Percentiles rank a stretch among this genome's conserved stretches.
Evolutionary conservation across 1,140 invertebrate species (phyloP).

Genomic region (Conopomorpha cramerella): DNA sequence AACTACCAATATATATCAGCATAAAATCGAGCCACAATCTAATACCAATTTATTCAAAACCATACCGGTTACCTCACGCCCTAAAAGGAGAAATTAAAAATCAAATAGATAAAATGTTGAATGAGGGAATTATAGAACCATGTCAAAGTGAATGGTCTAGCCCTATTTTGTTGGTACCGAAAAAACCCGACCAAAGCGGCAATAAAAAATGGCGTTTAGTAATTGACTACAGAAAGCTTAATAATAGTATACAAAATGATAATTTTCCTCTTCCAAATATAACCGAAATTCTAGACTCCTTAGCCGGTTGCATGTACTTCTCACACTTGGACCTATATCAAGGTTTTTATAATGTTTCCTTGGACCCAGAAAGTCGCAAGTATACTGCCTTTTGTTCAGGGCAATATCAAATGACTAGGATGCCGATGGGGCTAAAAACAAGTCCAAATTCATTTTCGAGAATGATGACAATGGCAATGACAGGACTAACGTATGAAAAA

Average conservation of each 20-base stretch:
- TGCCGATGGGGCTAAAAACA: slow-evolving; percentile 34
- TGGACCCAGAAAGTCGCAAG: slow-evolving; percentile 18
- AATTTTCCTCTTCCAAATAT: slow-evolving; percentile 16
- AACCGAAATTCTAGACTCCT: slow-evolving; percentile 11
- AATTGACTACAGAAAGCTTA: slow-evolving; percentile 9
- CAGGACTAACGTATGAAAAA: slow-evolving; percentile 9
- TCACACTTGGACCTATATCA: slow-evolving; percentile 46
- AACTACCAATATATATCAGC: slow-evolving; percentile 9
- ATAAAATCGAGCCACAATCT: slow-evolving; percentile 9
- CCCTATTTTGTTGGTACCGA: slow-evolving; percentile 15
- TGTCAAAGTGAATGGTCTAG: slow-evolving; percentile 13
- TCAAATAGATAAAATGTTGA: slow-evolving; percentile 9
- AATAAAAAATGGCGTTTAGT: slow-evolving; percentile 13
- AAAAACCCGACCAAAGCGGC: slow-evolving; percentile 12
- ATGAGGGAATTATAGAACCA: slow-evolving; percentile 14
- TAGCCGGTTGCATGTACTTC: slow-evolving; percentile 38
- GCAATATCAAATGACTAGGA: slow-evolving; percentile 18
- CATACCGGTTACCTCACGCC: slow-evolving; percentile 10
- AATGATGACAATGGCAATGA: slow-evolving; percentile 26
- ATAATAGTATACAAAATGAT: slow-evolving; percentile 12
- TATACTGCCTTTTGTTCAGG: slow-evolving; percentile 35
- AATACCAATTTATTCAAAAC: slow-evolving; percentile 12
- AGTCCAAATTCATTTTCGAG: slow-evolving; percentile 11
- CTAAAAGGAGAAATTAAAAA: slow-evolving; percentile 6
- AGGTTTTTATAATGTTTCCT: slow-evolving; percentile 58